These are phyloP conservation scores for Serilophus lunatus DNA, from an alignment of 2,113 vertebrate species.

Conservation along the genomic window DNA sequence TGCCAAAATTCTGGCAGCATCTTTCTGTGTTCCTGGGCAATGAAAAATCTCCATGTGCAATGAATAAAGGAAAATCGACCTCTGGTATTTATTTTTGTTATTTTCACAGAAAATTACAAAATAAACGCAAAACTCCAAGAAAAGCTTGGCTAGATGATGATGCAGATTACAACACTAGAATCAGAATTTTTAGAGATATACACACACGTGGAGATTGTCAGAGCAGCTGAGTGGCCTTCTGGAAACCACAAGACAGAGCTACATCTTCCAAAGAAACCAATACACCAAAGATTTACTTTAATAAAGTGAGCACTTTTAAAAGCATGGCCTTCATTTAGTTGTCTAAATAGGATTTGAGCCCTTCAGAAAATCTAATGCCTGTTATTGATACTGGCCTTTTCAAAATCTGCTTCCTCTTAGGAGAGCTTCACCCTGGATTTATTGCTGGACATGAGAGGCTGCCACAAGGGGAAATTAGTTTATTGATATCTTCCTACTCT, in stretches of 20 bases:
- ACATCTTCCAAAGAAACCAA: neutral
- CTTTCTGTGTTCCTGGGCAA: neutral
- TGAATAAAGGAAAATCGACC: neutral
- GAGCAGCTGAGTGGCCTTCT: neutral
- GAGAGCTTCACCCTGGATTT: neutral
- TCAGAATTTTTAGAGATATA: neutral
- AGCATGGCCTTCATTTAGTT: neutral
- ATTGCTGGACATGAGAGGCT: neutral
- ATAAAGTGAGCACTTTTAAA: neutral
- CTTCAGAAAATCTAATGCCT: constrained; percentile 14
- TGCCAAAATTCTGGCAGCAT: neutral
- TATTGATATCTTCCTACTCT: neutral
- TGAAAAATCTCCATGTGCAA: neutral
- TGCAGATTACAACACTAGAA: neutral
- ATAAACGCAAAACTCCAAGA: neutral
- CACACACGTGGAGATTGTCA: neutral
- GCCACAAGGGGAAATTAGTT: constrained; percentile 26
- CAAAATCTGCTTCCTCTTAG: constrained; percentile 12
- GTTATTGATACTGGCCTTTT: neutral
- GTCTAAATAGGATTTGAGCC: neutral
- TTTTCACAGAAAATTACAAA: neutral
- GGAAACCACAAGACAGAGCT: neutral
- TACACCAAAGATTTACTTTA: neutral
- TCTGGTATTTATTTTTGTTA: neutral
- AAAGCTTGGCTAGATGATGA: neutral